Percentiles rank a stretch among this genome's conserved stretches.
phyloP scores from a whole-genome alignment of 2,797 vertebrate species.

The Halcyon smyrnensis region DNA sequence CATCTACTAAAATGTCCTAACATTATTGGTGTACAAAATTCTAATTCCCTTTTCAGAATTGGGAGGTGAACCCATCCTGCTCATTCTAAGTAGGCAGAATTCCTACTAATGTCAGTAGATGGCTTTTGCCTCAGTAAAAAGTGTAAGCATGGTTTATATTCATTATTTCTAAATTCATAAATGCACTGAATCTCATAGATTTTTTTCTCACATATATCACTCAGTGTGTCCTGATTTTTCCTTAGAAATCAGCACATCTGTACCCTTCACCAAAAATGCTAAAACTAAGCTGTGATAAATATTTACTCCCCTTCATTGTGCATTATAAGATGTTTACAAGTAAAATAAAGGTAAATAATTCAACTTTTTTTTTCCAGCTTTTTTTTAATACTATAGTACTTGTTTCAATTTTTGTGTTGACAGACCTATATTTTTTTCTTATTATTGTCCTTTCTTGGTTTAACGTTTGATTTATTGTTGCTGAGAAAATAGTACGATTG shows the following conservation, averaged over 20 bases:
- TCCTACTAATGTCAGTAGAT: conserved; percentile 14
- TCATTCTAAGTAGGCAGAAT: conserved; percentile 24
- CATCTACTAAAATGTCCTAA: conserved; percentile 55
- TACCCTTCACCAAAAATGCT: conserved; percentile 65
- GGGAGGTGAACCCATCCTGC: conserved; percentile 14
- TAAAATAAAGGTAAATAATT: conserved; percentile 71
- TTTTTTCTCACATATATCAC: conserved; percentile 51
- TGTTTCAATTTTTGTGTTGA: conserved; percentile 62
- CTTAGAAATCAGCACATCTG: conserved; percentile 66
- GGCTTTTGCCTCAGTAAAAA: conserved; percentile 49
- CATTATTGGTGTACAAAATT: conserved; percentile 59
- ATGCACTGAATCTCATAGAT: conserved; percentile 58
- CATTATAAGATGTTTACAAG: conserved; percentile 78
- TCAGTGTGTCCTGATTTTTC: conserved; percentile 59
- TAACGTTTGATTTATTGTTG: conserved; percentile 65
- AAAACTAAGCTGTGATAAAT: conserved; percentile 73
- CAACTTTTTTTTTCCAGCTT: conserved; percentile 58
- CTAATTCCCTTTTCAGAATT: conserved; percentile 44
- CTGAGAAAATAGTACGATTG: conserved; percentile 68
- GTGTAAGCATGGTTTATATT: conserved; percentile 50
- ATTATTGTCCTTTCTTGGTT: conserved; percentile 62
- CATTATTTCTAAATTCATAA: conserved; percentile 47
- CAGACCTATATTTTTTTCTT: conserved; percentile 52
- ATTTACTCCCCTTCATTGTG: conserved; percentile 72
- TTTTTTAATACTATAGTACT: conserved; percentile 43